Evolutionary conservation across 92 coral and sea anemone genomes (phyloP), one percentile per base, ranked within the genome.

Genomic region (Zoanthus solanderi): DNA sequence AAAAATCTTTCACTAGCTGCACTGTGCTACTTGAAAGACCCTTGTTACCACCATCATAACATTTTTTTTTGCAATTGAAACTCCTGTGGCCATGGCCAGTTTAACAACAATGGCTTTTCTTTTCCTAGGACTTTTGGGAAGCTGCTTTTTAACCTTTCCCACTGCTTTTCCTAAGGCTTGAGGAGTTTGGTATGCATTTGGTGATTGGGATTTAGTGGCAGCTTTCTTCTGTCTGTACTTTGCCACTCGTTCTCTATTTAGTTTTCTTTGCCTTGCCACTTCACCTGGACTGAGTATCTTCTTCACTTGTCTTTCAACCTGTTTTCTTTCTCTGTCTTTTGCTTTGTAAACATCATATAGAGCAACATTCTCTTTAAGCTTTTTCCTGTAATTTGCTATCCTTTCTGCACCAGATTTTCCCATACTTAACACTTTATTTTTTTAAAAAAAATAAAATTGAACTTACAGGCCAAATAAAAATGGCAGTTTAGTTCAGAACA

Each of bases 11-110:
- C 44, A 90, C 90, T 8, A 78, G 75, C 30, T 90, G 0, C 9
- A 73, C 87, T 4, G 90, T 86, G 0, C 47, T 74, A 71, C 37
- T 54, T 9, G 90, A 66, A 60, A 90, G 52, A 15, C 83, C 45
- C 9, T 34, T 79, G 44, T 42, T 53, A 1, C 57, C 12, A 52
- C 7, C 57, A 52, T 13, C 74, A 31, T 3, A 18, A 67, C 81
- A 44, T 12, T 89, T 31, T 28, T 78, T 15, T 78, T 78, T 78
- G 46, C 71, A 4, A 53, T 15, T 2, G 69, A 53, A 78, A 54
- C 50, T 7, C 50, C 67, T 54, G 48, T 8, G 30, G 16, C 54
- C 0, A 4, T 3, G 9, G 54, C 74, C 16, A 80, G 56, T 60
- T 57, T 80, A 8, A 52, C 46, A 52, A 53, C 29, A 53, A 80